A percentile compares a stretch with the other conserved stretches of the same genome.
Evolutionary conservation across 2,113 vertebrate genomes (phyloP).

Genomic region (Garra rufa): DNA sequence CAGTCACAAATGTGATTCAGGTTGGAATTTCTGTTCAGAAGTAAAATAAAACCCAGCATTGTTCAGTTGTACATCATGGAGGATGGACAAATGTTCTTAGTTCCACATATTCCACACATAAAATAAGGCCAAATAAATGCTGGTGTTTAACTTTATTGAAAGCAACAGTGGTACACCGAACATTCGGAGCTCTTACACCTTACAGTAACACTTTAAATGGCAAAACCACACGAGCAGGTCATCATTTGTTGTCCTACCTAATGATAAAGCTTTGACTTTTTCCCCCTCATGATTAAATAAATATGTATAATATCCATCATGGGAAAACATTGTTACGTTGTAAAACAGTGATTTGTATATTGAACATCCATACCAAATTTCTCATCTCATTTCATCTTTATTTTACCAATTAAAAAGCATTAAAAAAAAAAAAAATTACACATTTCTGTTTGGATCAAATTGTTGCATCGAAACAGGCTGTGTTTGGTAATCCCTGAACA

Average conservation of each 20-base stretch:
- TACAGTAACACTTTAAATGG: slow-evolving; percentile 68
- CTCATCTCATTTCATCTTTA: slow-evolving; percentile 50
- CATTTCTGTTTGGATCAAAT: slow-evolving; percentile 51
- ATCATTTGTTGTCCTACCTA: slow-evolving; percentile 62
- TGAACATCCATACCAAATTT: slow-evolving; percentile 39
- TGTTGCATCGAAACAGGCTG: slow-evolving; percentile 69
- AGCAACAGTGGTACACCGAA: slow-evolving; percentile 73
- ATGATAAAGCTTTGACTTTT: slow-evolving; percentile 42
- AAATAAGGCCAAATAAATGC: slow-evolving; percentile 26
- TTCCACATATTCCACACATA: neutral
- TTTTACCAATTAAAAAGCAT: slow-evolving; percentile 63
- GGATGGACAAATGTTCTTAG: neutral
- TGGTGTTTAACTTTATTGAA: slow-evolving; percentile 77
- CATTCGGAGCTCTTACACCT: slow-evolving; percentile 57
- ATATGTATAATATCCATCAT: slow-evolving; percentile 64
- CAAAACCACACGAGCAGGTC: slow-evolving; percentile 52
- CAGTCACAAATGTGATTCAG: neutral
- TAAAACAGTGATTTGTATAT: slow-evolving; percentile 37
- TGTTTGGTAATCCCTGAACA: slow-evolving; percentile 72
- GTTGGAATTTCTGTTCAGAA: neutral
- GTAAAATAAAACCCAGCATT: neutral
- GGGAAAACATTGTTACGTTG: slow-evolving; percentile 59
- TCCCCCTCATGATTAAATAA: slow-evolving; percentile 62
- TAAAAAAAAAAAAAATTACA: slow-evolving; percentile 51
- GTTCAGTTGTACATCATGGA: neutral